These are phyloP conservation scores for Cantharis nigra DNA, from an alignment of 2,888 invertebrate genomes.

Conservation along the genomic window DNA sequence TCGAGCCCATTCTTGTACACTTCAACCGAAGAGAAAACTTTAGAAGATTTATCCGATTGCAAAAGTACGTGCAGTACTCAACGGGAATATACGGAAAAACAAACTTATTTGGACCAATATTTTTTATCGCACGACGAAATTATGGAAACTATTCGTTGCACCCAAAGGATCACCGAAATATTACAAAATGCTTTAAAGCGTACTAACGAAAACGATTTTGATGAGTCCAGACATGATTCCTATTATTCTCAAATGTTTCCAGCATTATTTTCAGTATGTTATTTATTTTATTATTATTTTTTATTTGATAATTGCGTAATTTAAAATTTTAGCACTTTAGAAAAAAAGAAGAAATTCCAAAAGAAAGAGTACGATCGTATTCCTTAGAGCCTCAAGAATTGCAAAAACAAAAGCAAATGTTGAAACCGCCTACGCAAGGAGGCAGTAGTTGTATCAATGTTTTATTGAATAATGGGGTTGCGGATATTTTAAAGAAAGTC, in stretches of 20 bases:
- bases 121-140: constrained; percentile 51
- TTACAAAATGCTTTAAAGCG: constrained; percentile 51
- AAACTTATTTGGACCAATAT: constrained; percentile 37
- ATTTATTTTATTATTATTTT: background rate
- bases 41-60: constrained; percentile 49
- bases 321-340: constrained; percentile 45
- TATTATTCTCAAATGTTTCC: constrained; percentile 45
- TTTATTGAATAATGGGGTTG: constrained; percentile 50
- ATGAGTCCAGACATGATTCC: constrained; percentile 48
- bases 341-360: constrained; percentile 42
- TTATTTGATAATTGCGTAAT: background rate
- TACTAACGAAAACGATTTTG: constrained; percentile 42
- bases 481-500: constrained; percentile 53
- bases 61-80: constrained; percentile 53
- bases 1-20: constrained; percentile 47
- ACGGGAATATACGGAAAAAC: constrained; percentile 50
- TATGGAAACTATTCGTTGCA: constrained; percentile 50
- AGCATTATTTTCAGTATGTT: constrained; percentile 21
- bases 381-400: constrained; percentile 45
- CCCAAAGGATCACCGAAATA: constrained; percentile 52
- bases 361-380: constrained; percentile 50
- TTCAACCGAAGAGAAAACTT: constrained; percentile 42
- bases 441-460: constrained; percentile 55
- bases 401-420: constrained; percentile 45
- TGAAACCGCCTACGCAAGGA: constrained; percentile 40